phyloP scores from a whole-genome alignment of 2,888 invertebrate species.

The Watsonalla binaria region DNA sequence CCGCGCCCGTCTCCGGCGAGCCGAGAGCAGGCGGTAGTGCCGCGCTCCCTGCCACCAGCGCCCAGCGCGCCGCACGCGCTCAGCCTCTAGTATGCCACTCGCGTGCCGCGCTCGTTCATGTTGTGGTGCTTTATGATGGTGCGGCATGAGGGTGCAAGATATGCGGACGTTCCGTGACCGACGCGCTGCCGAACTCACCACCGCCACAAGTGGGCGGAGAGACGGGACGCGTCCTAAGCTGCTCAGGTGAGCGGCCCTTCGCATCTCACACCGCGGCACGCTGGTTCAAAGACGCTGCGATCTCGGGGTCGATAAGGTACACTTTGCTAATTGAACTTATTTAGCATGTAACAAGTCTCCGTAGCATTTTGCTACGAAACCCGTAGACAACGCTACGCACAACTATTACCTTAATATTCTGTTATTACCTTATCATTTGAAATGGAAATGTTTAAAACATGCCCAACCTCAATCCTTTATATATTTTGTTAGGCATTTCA shows the following conservation, averaged over 20 bases:
- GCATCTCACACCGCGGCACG: conserved; percentile 52
- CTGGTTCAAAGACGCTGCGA: conserved; percentile 55
- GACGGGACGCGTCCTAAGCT: conserved; percentile 54
- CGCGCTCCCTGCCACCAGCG: conserved; percentile 46
- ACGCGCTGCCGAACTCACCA: conserved; percentile 44
- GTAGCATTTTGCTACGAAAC: conserved; percentile 23
- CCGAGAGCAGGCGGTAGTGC: conserved; percentile 52
- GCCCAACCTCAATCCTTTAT: too few relatives aligned
- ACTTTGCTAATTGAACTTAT: conserved; percentile 25
- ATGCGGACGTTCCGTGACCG: conserved; percentile 74
- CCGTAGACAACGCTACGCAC: conserved; percentile 25
- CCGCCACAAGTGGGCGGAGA: conserved; percentile 75
- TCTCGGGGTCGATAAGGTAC: conserved; percentile 66
- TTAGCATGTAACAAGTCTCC: conserved; percentile 9
- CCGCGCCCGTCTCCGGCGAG: conserved; percentile 54
- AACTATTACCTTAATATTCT: neutral
- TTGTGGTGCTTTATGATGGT: conserved; percentile 76
- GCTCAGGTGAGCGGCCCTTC: conserved; percentile 71
- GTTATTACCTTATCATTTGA: neutral
- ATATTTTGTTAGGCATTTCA: too few relatives aligned
- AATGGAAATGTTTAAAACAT: neutral
- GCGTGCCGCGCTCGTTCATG: conserved; percentile 65
- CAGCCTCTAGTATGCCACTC: conserved; percentile 54
- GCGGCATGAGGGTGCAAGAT: conserved; percentile 70
- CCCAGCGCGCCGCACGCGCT: conserved; percentile 33